Evolutionary conservation across 2,797 vertebrate genomes (phyloP).

Genomic region (Clamator glandarius): DNA sequence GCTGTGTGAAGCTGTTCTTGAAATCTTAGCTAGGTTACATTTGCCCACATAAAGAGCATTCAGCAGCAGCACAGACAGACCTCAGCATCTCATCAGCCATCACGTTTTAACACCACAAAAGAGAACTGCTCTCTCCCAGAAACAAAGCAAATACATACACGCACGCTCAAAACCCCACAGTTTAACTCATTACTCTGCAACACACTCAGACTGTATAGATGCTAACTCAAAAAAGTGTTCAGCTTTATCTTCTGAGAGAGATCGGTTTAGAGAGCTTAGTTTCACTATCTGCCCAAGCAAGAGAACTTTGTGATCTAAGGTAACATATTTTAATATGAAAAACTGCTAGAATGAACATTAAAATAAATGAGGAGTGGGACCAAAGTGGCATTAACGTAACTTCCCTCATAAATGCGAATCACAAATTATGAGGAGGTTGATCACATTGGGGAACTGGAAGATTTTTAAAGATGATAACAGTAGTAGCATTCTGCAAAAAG

Average conservation of each 20-base stretch:
- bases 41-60: not conserved
- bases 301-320: not conserved
- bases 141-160: not conserved
- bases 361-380: not conserved
- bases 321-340: not conserved
- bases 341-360: not conserved
- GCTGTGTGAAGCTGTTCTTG: not conserved
- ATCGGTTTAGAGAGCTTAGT: not conserved
- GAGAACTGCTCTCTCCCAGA: not conserved
- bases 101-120: not conserved
- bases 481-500: not conserved
- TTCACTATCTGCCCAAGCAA: not conserved
- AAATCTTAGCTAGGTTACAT: not conserved
- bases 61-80: not conserved
- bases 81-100: not conserved
- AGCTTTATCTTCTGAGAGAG: not conserved
- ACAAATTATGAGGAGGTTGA: not conserved
- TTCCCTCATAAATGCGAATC: not conserved
- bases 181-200: not conserved
- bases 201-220: not conserved
- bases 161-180: not conserved
- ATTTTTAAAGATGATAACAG: not conserved
- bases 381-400: not conserved
- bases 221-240: not conserved
- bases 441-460: not conserved